Conservation (phyloP, 2,797 vertebrate genomes). For the Pempheris klunzingeri region DNA sequence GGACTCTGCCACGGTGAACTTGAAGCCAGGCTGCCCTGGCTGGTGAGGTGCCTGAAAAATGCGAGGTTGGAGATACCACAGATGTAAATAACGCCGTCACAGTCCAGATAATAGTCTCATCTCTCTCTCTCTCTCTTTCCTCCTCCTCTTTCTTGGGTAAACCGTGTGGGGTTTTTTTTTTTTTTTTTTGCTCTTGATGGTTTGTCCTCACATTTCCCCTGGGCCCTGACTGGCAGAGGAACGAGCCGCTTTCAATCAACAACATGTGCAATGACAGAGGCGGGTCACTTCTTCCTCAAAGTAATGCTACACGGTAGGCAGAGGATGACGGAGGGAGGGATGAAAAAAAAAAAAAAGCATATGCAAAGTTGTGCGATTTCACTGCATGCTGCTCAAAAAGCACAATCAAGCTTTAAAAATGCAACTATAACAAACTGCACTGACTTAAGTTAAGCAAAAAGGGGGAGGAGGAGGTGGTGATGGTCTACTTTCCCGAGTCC, state of each 20-base stretch:
- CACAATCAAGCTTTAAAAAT: slow-evolving; percentile 29
- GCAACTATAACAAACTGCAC: not conserved
- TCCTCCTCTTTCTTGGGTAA: slow-evolving; percentile 9
- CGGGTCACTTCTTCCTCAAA: slow-evolving; percentile 65
- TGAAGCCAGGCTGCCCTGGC: slow-evolving; percentile 95
- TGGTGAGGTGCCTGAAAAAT: slow-evolving; percentile 93
- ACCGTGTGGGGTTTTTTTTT: no score
- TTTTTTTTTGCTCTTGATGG: slow-evolving; percentile 30
- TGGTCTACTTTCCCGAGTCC: slow-evolving; percentile 20
- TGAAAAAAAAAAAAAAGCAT: not conserved
- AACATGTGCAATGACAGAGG: slow-evolving; percentile 68
- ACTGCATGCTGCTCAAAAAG: not conserved
- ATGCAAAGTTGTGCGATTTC: slow-evolving; percentile 3
- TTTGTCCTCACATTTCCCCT: slow-evolving; percentile 68
- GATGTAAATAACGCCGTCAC: slow-evolving; percentile 61
- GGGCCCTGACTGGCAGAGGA: slow-evolving; percentile 56
- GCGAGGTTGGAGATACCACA: slow-evolving; percentile 43
- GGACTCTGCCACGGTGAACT: slow-evolving; percentile 96
- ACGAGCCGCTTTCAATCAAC: slow-evolving; percentile 68
- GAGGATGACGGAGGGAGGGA: not conserved
- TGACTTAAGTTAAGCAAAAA: no score
- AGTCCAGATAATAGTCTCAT: slow-evolving; percentile 36
- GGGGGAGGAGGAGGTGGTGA: slow-evolving; percentile 23
- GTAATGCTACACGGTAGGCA: slow-evolving; percentile 13
- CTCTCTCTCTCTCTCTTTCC: not conserved